Evolutionary conservation across 2,888 invertebrate genomes (phyloP), one percentile per base, ranked within the genome.

Genomic region (Dilophus febrilis): DNA sequence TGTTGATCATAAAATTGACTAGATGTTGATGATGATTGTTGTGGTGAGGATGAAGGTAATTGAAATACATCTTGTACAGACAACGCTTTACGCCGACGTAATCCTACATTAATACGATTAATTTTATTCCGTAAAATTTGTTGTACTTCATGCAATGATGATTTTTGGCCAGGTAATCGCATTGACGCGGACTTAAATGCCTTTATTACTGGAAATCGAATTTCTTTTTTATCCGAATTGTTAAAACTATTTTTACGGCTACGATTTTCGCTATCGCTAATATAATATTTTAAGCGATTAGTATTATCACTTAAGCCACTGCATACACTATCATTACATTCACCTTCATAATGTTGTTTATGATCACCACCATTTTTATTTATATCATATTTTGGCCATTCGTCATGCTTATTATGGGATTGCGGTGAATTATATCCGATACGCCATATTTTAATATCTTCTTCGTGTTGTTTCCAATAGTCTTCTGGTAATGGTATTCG

Each of bases 41-140:
- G 28, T 30, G 19, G 33, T 18, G 27, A 6, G n/a, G 13, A 16
- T 32, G 33, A n/a, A 12, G 55, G 54, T 43, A 52, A 55, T 34
- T 52, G 53, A 46, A 76, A 67, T 12, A 77, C 74, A 50, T 79
- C 78, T 48, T 77, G 75, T 11, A 78, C 78, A 37, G 77, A 78
- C 19, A 78, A 53, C 2, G 78, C 75, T 47, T 78, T 65, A 39
- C 77, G 64, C 50, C 68, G 70, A 35, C 78, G 64, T 42, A 79
- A 59, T 1, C 79, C 79, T 11, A 76, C 75, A 42, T 79, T 77
- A 42, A 80, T 70, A 52, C 77, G 72, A 43, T 72, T 78, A 47
- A 81, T 66, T 47, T 78, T 79, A 40, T 72, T 70, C 16, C 72
- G 63, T 18, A 73, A 54, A 4, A 71, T 58, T 42, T 61, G 57